Percentiles rank a stretch among this genome's conserved stretches.
Evolutionary conservation across 2,113 vertebrate species (phyloP).

Genomic region (Cepphus grylle): DNA sequence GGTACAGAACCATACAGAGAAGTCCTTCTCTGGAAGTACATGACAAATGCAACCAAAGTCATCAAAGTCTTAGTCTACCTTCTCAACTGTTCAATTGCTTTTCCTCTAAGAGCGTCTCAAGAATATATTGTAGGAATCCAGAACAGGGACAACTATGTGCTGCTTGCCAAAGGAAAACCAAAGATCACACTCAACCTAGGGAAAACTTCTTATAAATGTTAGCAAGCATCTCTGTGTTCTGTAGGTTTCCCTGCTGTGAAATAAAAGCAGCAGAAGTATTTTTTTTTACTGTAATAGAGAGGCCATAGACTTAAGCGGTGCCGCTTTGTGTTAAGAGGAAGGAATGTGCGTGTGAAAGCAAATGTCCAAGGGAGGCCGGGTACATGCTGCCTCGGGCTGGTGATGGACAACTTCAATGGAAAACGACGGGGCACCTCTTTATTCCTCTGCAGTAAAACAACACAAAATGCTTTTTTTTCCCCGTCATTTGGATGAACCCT

Average conservation of each 20-base stretch:
- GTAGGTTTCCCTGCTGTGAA: not conserved
- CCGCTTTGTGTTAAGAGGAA: not conserved
- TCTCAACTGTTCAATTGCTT: fast-evolving
- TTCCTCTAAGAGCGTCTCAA: not conserved
- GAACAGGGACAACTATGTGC: not conserved
- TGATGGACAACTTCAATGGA: not conserved
- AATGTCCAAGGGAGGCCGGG: not conserved
- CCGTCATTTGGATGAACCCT: not conserved
- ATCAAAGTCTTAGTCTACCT: not conserved
- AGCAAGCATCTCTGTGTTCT: not conserved
- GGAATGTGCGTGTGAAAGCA: not conserved
- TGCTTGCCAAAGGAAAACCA: not conserved
- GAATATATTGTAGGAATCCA: not conserved
- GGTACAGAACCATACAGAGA: not conserved
- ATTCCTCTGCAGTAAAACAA: not conserved
- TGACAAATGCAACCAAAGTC: not conserved
- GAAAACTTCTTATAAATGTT: not conserved
- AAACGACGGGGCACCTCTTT: not conserved
- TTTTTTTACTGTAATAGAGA: not conserved
- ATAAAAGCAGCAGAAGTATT: not conserved
- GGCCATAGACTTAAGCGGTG: fast-evolving
- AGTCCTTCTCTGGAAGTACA: not conserved
- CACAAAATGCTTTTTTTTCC: not conserved
- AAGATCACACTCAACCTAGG: not conserved
- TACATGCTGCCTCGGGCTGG: not conserved